Base-by-base conservation (phyloP, 2,113 vertebrate species). In the Anoplopoma fimbria region DNA sequence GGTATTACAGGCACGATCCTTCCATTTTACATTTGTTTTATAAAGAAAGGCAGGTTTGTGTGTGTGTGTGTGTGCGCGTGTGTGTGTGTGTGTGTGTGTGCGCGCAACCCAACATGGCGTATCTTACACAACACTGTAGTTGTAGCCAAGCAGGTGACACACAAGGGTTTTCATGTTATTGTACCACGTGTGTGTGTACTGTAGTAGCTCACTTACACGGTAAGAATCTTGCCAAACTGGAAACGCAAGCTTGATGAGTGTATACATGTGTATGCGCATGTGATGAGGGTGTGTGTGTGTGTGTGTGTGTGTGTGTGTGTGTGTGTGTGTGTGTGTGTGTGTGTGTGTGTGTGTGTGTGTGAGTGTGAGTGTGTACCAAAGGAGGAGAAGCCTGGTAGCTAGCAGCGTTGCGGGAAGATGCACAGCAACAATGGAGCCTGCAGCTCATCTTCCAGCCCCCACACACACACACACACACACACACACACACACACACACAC, bases 361-460 rank as follows among this genome's bases (percentile, higher is more conserved):
- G 57, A 60, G 51, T 83, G 81, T 62, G 49, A 57, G 38, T 53
- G 45, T 42, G 67, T n/a, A 2, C 5, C 13, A 21, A 23, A 33
- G 65, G 61, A 61, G 78, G 33, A 81, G 29, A 64, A 49, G 77
- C 65, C 36, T 60, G 63, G 69, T 60, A 6, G 69, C 69, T 87
- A 88, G 87, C 90, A 75, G 79, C 38, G 47, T 84, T 33, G 82
- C 58, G n/a, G 72, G 71, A 88, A 77, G 89, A 89, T 92, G 90
- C 90, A 73, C 87, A 75, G 77, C 83, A 87, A 93, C 92, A 93
- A 93, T 88, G 68, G 89, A 86, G 77, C 88, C 87, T 81, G 31
- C 69, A 85, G 88, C 80, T 86, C 51, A 23, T 79, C 78, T 76
- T 65, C 47, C 71, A 79, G 77, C 75, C 83, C 87, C 86, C 60